phyloP scores from a whole-genome alignment of 2,888 invertebrate species.

The Automeris io region DNA sequence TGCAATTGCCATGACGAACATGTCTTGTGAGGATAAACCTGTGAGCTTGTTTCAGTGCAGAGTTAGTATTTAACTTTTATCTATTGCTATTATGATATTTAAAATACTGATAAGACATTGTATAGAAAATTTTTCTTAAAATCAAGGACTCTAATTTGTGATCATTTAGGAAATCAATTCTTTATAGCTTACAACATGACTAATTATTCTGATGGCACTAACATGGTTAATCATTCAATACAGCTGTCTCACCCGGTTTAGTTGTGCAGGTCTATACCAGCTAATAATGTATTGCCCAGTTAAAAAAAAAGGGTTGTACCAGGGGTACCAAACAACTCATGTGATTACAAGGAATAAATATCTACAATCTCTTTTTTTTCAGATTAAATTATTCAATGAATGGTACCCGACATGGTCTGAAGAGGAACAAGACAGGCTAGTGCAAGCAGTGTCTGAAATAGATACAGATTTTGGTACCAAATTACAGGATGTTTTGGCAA shows the following conservation, averaged over 20 bases:
- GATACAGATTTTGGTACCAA: conserved; percentile 85
- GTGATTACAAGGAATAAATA: too few relatives aligned
- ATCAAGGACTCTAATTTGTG: too few relatives aligned
- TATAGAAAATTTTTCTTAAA: too few relatives aligned
- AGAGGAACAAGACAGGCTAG: conserved; percentile 82
- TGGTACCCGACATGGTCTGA: conserved; percentile 89
- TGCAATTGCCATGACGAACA: conserved; percentile 80
- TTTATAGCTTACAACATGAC: too few relatives aligned
- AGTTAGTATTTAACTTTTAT: conserved; percentile 59
- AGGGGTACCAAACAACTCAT: too few relatives aligned
- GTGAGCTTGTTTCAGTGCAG: conserved; percentile 90
- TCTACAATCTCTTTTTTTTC: conserved; percentile 10
- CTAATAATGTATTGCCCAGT: too few relatives aligned
- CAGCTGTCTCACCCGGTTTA: too few relatives aligned
- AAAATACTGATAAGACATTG: neutral
- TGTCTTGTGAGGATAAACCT: conserved; percentile 84
- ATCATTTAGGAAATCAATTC: too few relatives aligned
- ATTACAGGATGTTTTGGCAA: conserved; percentile 68
- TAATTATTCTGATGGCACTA: too few relatives aligned
- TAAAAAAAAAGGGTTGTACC: too few relatives aligned
- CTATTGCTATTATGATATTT: neutral
- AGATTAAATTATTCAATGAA: conserved; percentile 89
- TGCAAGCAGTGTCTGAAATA: conserved; percentile 82
- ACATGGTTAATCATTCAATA: too few relatives aligned
- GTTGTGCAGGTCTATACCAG: too few relatives aligned